A percentile compares a stretch with the other conserved stretches of the same genome.
Evolutionary conservation across 2,888 invertebrate genomes (phyloP).

Genomic region (Callinectes sapidus): DNA sequence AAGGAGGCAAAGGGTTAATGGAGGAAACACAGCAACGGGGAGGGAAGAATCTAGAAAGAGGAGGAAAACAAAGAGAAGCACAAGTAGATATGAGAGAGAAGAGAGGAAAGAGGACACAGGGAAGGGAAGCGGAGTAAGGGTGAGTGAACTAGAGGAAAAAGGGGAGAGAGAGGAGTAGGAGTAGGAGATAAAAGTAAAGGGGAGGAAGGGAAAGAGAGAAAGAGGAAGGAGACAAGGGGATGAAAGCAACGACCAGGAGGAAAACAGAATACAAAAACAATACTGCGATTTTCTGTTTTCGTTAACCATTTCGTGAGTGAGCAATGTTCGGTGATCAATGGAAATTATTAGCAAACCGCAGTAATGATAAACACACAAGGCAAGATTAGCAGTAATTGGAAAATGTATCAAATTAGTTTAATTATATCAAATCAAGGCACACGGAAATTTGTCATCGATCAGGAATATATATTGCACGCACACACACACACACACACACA

Average conservation of each 20-base stretch:
- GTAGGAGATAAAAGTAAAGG: neutral
- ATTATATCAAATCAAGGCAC: neutral
- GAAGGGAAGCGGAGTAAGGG: neutral
- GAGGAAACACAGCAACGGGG: neutral
- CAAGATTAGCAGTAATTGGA: neutral
- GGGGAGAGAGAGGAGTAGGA: neutral
- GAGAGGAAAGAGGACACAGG: neutral
- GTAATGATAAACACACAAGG: neutral
- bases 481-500: neutral
- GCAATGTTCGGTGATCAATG: neutral
- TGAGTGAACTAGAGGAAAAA: neutral
- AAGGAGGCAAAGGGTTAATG: neutral
- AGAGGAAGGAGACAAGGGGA: neutral
- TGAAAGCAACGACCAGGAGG: neutral
- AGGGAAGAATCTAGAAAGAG: neutral
- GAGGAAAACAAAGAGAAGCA: neutral
- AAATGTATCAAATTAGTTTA: neutral
- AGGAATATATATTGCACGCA: neutral
- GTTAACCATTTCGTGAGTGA: neutral
- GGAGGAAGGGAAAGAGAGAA: neutral
- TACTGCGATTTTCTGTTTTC: neutral
- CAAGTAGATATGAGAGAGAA: neutral
- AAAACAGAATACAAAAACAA: neutral
- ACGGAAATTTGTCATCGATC: neutral
- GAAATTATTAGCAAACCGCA: neutral